These are phyloP conservation scores for Argentina silus DNA, from an alignment of 2,797 vertebrate species.

Conservation along the genomic window DNA sequence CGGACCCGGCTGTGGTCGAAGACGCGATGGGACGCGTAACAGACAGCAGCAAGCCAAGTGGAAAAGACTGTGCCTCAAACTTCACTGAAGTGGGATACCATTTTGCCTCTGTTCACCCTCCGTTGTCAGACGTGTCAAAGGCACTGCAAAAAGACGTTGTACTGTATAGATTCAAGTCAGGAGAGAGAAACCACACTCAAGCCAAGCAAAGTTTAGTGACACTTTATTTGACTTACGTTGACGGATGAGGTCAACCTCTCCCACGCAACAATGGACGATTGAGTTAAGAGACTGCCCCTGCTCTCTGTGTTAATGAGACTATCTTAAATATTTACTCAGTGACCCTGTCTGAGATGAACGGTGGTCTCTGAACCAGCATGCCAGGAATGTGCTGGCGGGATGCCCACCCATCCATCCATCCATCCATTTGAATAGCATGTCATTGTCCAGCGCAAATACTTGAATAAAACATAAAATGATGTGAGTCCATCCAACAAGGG, in stretches of 20 bases:
- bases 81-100: constrained; percentile 40
- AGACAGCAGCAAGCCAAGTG: constrained; percentile 16
- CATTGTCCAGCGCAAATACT: constrained; percentile 70
- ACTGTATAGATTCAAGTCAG: background rate
- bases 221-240: constrained; percentile 63
- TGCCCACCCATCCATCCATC: constrained; percentile 79
- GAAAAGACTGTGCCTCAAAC: constrained; percentile 30
- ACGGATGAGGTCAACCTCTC: constrained; percentile 76
- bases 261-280: constrained; percentile 63
- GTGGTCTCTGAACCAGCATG: constrained; percentile 74
- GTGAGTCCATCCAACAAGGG: background rate
- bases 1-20: too few species aligned
- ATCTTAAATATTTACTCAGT: constrained; percentile 85
- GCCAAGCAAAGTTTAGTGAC: constrained; percentile 1
- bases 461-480: constrained; percentile 29
- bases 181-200: background rate
- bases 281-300: constrained; percentile 64
- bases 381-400: constrained; percentile 80
- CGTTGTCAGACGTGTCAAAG: constrained; percentile 28
- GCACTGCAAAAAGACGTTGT: background rate
- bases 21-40: background rate
- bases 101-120: constrained; percentile 12
- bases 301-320: constrained; percentile 77
- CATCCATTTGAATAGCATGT: constrained; percentile 75
- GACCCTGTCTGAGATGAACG: constrained; percentile 80